Evolutionary conservation across 2,797 vertebrate genomes (phyloP).

Genomic region (Limosa lapponica): DNA sequence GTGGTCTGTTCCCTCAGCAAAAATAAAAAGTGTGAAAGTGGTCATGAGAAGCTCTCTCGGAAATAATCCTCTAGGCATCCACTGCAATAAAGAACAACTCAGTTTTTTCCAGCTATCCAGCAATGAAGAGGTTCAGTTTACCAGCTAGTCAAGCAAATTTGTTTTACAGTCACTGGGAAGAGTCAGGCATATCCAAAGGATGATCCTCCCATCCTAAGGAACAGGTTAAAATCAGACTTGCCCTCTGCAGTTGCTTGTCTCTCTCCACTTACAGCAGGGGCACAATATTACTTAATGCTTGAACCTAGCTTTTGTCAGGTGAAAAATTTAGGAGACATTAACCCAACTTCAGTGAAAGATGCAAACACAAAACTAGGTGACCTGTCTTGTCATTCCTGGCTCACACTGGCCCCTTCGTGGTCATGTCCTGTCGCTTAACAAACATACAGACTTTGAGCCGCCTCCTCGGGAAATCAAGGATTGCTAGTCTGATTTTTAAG

Average conservation of each 20-base stretch:
- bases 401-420: accelerated
- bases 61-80: background rate
- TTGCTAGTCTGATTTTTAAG: background rate
- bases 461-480: background rate
- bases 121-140: background rate
- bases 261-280: background rate
- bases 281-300: background rate
- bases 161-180: background rate
- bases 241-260: background rate
- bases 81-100: background rate
- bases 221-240: background rate
- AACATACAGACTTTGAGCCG: background rate
- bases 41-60: background rate
- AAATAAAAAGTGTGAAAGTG: background rate
- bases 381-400: background rate
- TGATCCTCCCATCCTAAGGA: background rate
- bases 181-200: background rate
- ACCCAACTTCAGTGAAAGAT: background rate
- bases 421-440: background rate
- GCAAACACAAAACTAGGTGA: background rate
- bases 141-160: background rate
- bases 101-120: background rate
- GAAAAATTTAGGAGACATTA: background rate
- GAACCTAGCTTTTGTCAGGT: background rate
- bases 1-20: background rate